Conservation (phyloP, 2,113 vertebrate species). For the Xenopus tropicalis region UCB_Xtro_10.0 CM004450.2:122136501-122137000, state of each 20-base stretch:
- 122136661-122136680: constrained; percentile 49
- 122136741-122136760: constrained; percentile 43
- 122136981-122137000: constrained; percentile 36
- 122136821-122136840: constrained; percentile 25
- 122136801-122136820: constrained; percentile 34
- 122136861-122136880: constrained; percentile 28
- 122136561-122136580: not conserved
- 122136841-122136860: constrained; percentile 44
- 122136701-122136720: constrained; percentile 49
- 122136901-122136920: constrained; percentile 43
- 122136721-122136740: constrained; percentile 54
- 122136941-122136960: constrained; percentile 52
- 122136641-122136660: constrained; percentile 48
- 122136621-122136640: constrained; percentile 52
- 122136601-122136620: constrained; percentile 53
- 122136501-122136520: too few relatives aligned
- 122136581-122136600: constrained; percentile 43
- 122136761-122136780: constrained; percentile 46
- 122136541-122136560: too few relatives aligned
- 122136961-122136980: constrained; percentile 49
- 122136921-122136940: constrained; percentile 51
- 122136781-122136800: constrained; percentile 42
- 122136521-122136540: too few relatives aligned
- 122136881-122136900: constrained; percentile 28
- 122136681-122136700: constrained; percentile 41